Evolutionary conservation across 2,888 invertebrate species (phyloP), one percentile per base, ranked within the genome.

Genomic region (Mesorhabditis belari): DNA sequence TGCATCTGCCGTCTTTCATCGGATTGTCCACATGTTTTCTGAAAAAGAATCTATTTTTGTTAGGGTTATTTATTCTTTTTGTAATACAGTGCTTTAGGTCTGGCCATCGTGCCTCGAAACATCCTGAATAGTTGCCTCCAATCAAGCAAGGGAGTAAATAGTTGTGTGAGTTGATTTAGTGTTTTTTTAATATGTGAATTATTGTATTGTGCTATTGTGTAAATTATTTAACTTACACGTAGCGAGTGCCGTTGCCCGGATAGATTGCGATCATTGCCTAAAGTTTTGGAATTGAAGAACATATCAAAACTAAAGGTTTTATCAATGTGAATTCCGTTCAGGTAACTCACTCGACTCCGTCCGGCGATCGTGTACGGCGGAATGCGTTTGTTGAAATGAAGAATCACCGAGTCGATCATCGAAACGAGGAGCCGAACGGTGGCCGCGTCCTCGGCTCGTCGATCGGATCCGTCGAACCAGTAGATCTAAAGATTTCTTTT

Each of bases 241-340:
- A 96, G 81, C 91, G 90, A 12, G 92, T 88, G 60, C 92, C 92
- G 58, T 88, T 88, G 28, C 94, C 95, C 0, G 95, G 96, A 83
- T 96, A 96, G 82, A 94, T 94, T 49, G 96, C 95, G 49, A 96
- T 90, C 96, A 96, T 96, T 29, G 94, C 95, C 94, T 95, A 84
- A 23, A 85, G 66, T n/a, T n/a, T 9, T 17, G 44, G 44, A 17
- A n/a, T n/a, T n/a, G n/a, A n/a, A n/a, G n/a, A 23, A 58, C 44
- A 54, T 17, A 51, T 17, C 53, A 9, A 35, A 27, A 50, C 4
- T 24, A 26, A 23, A 27, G 2, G 21, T 5, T 54, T 3, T 35
- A n/a, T 25, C 2, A 9, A 35, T 2, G 12, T 44, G n/a, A 9
- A 12, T 9, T 44, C 9, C n/a, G 44, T 44, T 12, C 9, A 44